Evolutionary conservation across 2,797 vertebrate genomes (phyloP).

Genomic region (Rhinichthys osculus): DNA sequence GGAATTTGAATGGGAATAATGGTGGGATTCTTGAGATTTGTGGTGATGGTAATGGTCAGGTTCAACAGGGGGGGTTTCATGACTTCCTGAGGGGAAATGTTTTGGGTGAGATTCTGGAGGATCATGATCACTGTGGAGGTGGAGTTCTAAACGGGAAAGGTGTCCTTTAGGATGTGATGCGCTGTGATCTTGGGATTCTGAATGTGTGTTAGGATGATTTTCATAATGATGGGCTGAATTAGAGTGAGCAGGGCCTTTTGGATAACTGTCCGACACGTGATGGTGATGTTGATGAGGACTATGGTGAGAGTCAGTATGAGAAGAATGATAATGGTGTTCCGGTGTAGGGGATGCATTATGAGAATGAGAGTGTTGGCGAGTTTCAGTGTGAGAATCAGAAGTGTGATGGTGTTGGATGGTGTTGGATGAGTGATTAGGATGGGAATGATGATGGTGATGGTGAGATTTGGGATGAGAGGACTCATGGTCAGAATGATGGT

Average conservation of each 20-base stretch:
- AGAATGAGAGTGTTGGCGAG: slow-evolving; percentile 27
- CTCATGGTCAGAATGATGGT: slow-evolving; percentile 14
- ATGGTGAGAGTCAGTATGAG: slow-evolving; percentile 14
- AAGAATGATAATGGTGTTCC: slow-evolving; percentile 35
- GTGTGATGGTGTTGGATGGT: slow-evolving; percentile 11
- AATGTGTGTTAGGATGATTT: slow-evolving; percentile 9
- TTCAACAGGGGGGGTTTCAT: neutral
- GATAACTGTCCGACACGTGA: slow-evolving; percentile 1
- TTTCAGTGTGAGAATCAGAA: slow-evolving; percentile 14
- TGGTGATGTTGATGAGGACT: slow-evolving; percentile 40
- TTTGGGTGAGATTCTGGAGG: slow-evolving; percentile 6
- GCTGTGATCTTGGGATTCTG: slow-evolving; percentile 23
- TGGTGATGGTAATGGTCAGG: slow-evolving; percentile 21
- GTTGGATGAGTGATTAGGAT: neutral
- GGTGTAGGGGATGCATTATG: slow-evolving; percentile 12
- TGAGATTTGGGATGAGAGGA: slow-evolving; percentile 20
- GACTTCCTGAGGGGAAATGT: slow-evolving; percentile 25
- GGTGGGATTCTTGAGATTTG: slow-evolving; percentile 34
- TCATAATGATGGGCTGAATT: slow-evolving; percentile 17
- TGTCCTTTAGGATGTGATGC: slow-evolving; percentile 22
- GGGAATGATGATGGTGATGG: neutral
- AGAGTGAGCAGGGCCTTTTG: slow-evolving; percentile 8
- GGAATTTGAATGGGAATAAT: slow-evolving; percentile 32
- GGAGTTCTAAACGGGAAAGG: slow-evolving; percentile 4
- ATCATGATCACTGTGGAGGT: slow-evolving; percentile 26